Conservation (phyloP, 53 echinoderm and acorn worm species). For the Crossaster papposus region DNA sequence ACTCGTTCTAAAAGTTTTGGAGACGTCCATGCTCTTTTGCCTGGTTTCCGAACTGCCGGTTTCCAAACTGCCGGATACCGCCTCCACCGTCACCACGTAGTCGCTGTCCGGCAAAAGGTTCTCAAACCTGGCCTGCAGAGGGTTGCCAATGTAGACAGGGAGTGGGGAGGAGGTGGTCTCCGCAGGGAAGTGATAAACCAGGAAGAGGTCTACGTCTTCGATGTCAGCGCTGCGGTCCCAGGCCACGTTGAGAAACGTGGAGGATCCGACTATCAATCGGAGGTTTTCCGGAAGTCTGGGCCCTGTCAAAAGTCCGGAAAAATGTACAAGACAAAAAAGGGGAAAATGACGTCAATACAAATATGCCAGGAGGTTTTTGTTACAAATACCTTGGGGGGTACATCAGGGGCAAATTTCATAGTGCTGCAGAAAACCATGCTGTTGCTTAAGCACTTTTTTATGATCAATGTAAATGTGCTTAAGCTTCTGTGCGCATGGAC, state of each 20-base stretch:
- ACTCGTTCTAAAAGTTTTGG: slow-evolving; percentile 32
- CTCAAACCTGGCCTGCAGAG: slow-evolving; percentile 30
- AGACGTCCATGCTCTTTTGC: slow-evolving; percentile 20
- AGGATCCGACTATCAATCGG: not conserved
- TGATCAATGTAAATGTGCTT: no score
- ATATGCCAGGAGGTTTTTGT: no score
- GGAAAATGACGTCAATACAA: not conserved
- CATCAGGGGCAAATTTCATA: no score
- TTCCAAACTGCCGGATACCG: not conserved
- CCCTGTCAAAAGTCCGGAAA: not conserved
- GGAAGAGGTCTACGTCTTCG: slow-evolving; percentile 21
- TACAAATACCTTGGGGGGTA: no score
- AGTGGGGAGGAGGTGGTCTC: not conserved
- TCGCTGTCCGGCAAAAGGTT: slow-evolving; percentile 39
- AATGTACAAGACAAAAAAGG: not conserved
- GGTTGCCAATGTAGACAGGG: not conserved
- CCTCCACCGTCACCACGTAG: slow-evolving; percentile 49
- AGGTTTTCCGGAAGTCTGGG: slow-evolving; percentile 32
- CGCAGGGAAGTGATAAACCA: slow-evolving; percentile 36
- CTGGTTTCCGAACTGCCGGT: not conserved
- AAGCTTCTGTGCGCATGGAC: no score
- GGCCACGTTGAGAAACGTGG: slow-evolving; percentile 28
- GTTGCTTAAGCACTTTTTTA: no score
- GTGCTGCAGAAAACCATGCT: no score
- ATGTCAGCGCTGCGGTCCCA: not conserved